Evolutionary conservation across 2,113 vertebrate genomes (phyloP).

Genomic region (Turnix velox): DNA sequence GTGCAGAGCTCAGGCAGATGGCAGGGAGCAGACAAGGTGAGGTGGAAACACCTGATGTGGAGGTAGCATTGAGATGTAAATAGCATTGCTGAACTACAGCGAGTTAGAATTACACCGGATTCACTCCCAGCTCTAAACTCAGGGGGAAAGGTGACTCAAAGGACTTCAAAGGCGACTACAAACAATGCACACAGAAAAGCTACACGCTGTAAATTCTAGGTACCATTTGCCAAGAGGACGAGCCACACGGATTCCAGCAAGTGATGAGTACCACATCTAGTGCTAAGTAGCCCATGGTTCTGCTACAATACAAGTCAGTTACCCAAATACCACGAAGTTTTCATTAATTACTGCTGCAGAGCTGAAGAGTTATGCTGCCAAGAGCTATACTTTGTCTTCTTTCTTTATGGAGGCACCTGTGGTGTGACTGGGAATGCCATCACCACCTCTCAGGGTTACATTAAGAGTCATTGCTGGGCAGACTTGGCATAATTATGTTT

Average conservation of each 20-base stretch:
- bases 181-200: neutral
- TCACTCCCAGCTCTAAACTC: neutral
- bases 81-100: neutral
- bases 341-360: neutral
- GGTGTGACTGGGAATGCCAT: neutral
- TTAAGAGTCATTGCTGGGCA: neutral
- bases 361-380: neutral
- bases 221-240: neutral
- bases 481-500: neutral
- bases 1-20: neutral
- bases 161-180: neutral
- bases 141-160: neutral
- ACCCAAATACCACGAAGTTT: neutral
- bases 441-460: neutral
- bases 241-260: neutral
- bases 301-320: neutral
- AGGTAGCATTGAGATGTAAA: neutral
- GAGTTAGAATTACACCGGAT: neutral
- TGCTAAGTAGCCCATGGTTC: rapidly evolving
- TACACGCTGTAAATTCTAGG: neutral
- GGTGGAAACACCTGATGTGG: neutral
- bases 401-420: neutral
- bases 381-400: neutral
- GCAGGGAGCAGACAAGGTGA: neutral
- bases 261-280: neutral